A percentile compares a stretch with the other conserved stretches of the same genome.
Evolutionary conservation across 2,797 vertebrate species (phyloP).

Genomic region (Rhinichthys osculus): DNA sequence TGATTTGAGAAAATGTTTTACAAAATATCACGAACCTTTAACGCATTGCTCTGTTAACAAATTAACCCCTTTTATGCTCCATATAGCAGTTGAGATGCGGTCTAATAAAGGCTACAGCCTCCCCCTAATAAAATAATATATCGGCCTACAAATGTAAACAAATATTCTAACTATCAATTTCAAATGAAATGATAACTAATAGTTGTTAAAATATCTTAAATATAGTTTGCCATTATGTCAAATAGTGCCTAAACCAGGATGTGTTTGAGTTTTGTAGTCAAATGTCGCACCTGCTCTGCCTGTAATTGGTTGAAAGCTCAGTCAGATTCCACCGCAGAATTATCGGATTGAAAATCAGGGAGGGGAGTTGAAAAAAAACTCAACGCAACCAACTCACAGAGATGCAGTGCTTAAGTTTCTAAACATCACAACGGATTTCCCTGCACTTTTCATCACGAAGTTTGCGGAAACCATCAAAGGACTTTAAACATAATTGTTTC

Average conservation of each 20-base stretch:
- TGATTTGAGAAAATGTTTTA: background rate
- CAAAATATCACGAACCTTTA: background rate
- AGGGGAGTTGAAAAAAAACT: conserved; percentile 68
- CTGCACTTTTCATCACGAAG: conserved; percentile 4
- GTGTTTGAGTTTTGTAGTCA: conserved; percentile 69
- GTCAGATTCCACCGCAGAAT: conserved; percentile 81
- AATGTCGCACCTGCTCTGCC: conserved; percentile 70
- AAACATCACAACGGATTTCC: conserved; percentile 73
- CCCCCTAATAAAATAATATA: background rate
- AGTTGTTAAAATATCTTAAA: background rate
- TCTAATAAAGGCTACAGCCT: too few species aligned
- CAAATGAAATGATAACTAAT: background rate
- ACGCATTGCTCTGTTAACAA: background rate
- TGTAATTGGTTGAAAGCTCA: conserved; percentile 80
- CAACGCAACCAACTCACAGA: conserved; percentile 66
- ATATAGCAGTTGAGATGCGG: background rate
- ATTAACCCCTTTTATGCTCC: background rate
- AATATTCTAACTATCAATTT: background rate
- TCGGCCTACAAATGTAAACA: background rate
- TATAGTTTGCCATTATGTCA: background rate
- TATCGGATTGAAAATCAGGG: conserved; percentile 87
- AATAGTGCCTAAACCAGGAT: background rate
- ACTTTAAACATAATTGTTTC: background rate
- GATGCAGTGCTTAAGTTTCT: conserved; percentile 70
- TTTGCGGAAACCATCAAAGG: background rate